Conservation (phyloP, 2,113 vertebrate genomes). For the Zapornia atra region DNA sequence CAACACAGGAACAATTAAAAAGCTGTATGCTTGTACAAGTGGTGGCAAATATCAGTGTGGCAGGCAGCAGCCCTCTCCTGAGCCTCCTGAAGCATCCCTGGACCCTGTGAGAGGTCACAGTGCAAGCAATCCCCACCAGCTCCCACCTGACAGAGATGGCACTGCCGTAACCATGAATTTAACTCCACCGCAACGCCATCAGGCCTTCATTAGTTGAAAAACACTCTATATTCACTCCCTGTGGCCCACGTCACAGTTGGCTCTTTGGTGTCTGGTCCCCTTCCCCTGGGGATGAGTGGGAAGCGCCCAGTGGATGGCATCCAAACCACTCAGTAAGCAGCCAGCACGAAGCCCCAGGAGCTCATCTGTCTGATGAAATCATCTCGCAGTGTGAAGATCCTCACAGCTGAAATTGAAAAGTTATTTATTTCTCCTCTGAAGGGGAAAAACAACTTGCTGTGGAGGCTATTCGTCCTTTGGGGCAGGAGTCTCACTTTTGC, state of each 20-base stretch:
- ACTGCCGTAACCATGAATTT: accelerated
- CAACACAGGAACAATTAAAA: not conserved
- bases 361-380: not conserved
- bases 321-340: not conserved
- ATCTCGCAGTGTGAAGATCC: not conserved
- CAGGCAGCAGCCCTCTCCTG: not conserved
- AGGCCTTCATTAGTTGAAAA: not conserved
- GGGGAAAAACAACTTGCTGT: not conserved
- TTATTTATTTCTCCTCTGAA: conserved; percentile 36
- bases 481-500: not conserved
- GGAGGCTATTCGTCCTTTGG: not conserved
- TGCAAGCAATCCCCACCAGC: not conserved
- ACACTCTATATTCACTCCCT: not conserved
- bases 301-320: not conserved
- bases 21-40: accelerated
- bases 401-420: not conserved
- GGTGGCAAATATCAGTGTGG: not conserved
- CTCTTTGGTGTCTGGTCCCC: not conserved
- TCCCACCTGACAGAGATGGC: not conserved
- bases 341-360: not conserved
- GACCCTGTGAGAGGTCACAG: accelerated
- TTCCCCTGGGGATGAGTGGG: not conserved
- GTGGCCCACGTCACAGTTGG: not conserved
- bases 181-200: not conserved
- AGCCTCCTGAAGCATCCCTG: not conserved